Evolutionary conservation across 2,888 invertebrate genomes (phyloP).

Genomic region (Encarsia formosa): DNA sequence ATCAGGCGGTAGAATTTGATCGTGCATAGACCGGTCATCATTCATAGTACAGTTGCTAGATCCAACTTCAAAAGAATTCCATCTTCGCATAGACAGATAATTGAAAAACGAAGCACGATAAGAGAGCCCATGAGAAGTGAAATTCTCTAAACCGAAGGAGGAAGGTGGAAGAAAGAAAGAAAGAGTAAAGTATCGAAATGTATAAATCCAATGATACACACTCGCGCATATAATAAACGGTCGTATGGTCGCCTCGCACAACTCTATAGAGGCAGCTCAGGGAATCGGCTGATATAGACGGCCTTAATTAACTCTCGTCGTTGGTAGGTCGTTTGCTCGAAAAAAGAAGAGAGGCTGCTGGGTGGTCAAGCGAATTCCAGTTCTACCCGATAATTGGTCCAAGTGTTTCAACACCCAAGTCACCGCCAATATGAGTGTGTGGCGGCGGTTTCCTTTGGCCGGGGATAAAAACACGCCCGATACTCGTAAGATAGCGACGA

Average conservation of each 20-base stretch:
- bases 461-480: conserved; percentile 31
- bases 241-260: neutral
- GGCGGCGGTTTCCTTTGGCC: neutral
- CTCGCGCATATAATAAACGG: neutral
- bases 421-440: conserved; percentile 32
- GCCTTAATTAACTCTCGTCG: conserved; percentile 1
- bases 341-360: no score
- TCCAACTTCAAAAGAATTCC: no score
- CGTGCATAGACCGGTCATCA: no score
- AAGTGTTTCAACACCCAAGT: conserved; percentile 52
- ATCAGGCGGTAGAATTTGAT: no score
- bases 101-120: neutral
- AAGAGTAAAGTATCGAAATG: neutral
- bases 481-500: conserved; percentile 37
- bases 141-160: conserved; percentile 10
- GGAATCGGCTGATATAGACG: neutral
- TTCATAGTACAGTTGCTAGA: no score
- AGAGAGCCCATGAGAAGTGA: neutral
- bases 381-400: conserved; percentile 51
- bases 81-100: neutral
- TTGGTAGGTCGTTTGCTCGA: conserved; percentile 23
- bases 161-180: conserved; percentile 11
- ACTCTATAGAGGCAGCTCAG: neutral
- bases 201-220: neutral
- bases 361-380: conserved; percentile 49